phyloP scores from a whole-genome alignment of 2,888 invertebrate genomes.

The Chrysolina haemoptera region DNA sequence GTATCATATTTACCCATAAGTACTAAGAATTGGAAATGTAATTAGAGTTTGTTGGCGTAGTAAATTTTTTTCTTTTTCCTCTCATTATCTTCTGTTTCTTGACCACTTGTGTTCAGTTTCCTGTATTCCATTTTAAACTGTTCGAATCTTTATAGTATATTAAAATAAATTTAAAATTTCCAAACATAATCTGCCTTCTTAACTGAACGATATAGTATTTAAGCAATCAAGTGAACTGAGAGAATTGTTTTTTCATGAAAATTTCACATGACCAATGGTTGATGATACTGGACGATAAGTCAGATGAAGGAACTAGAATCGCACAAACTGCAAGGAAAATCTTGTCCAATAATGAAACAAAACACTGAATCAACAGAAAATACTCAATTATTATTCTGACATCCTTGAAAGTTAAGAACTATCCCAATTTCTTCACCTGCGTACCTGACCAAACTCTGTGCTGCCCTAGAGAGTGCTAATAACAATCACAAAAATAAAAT shows the following conservation, averaged over 20 bases:
- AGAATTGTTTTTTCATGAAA: not conserved
- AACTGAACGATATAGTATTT: constrained; percentile 1
- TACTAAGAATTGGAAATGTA: too few relatives aligned
- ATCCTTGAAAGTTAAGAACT: not conserved
- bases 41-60: too few relatives aligned
- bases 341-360: not conserved
- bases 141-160: too few relatives aligned
- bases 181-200: constrained; percentile 1
- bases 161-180: constrained; percentile 1
- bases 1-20: not conserved
- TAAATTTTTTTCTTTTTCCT: too few relatives aligned
- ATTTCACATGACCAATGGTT: not conserved
- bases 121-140: too few relatives aligned
- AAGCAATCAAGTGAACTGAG: not conserved
- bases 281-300: not conserved
- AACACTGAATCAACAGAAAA: not conserved
- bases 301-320: not conserved
- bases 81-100: too few relatives aligned
- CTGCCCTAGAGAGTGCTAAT: constrained; percentile 6
- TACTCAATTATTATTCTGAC: not conserved
- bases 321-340: not conserved
- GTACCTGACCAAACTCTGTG: constrained; percentile 7
- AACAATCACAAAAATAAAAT: not conserved
- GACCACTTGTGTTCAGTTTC: too few relatives aligned
- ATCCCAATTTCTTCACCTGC: not conserved